Evolutionary conservation across 1,140 invertebrate genomes (phyloP), one percentile per base, ranked within the genome.

Genomic region (Drosophila mauritiana): DNA sequence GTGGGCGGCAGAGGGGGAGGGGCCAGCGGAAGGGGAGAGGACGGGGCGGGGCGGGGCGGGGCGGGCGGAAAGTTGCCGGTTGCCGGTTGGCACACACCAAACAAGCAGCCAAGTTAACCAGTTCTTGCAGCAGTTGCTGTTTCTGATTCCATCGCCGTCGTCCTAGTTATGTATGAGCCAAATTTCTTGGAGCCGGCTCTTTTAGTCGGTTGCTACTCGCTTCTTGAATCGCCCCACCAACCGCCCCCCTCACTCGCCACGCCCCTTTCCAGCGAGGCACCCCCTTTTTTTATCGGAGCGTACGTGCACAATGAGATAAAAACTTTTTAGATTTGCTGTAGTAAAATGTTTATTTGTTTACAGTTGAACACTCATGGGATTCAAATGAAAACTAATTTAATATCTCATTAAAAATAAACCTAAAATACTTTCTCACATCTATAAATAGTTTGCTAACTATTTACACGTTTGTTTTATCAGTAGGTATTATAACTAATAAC

Each of bases 151-250:
- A 40, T 48, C 43, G 67, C 55, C 75, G 78, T 83, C 74, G 82
- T 86, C 82, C 82, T 86, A 86, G 82, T 86, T 86, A 86, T 83
- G 63, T 76, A 70, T 70, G 67, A 69, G 83, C 83, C 83, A 89
- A 86, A 86, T 86, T 86, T 86, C 76, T 83, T 64, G 59, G 63
- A 70, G 85, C 83, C 79, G 86, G 84, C 67, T 70, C 31, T 65
- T 86, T 86, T 75, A 86, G 78, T 79, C 27, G 45, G 22, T 81
- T 61, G 73, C 45, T 63, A 43, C 59, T 55, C 25, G 63, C 74
- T 81, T 72, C 49, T 67, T 67, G 64, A 63, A 27, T 36, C 58
- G 27, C 15, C 25, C 15, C 25, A 46, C 42, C 48, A 53, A 34
- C 27, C 46, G 10, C 8, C 45, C 8, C 45, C 12, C 34, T 6